Evolutionary conservation across 37 sponge, comb jelly and placozoan genomes (phyloP).

Genomic region (Diacarnus erythraeanus): DNA sequence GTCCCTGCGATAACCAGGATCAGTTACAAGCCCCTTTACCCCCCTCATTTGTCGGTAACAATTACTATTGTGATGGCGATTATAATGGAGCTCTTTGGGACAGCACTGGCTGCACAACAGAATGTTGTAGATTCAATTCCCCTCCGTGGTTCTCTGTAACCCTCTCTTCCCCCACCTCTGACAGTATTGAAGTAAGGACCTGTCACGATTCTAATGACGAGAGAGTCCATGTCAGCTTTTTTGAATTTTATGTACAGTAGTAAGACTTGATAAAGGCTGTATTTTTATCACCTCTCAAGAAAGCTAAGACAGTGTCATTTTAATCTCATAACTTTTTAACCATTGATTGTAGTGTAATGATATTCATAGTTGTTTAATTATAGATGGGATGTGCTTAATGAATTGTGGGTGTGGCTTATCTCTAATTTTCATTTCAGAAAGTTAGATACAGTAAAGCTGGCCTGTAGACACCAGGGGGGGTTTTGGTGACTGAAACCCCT

Average conservation of each 20-base stretch:
- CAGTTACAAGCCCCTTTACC: not conserved
- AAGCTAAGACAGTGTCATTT: no score
- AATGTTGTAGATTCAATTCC: conserved; percentile 3
- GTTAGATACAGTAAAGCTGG: no score
- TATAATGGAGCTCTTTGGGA: conserved; percentile 31
- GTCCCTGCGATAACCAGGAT: not conserved
- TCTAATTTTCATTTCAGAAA: no score
- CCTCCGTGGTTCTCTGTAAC: conserved; percentile 9
- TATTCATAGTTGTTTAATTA: no score
- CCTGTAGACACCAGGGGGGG: no score
- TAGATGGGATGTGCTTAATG: no score
- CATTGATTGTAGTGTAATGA: no score
- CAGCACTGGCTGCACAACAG: conserved; percentile 17
- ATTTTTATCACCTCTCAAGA: no score
- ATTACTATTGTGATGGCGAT: not conserved
- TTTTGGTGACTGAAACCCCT: no score
- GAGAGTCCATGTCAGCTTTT: not conserved
- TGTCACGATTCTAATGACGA: not conserved
- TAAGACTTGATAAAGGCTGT: no score
- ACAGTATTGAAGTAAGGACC: not conserved
- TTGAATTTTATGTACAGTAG: not conserved
- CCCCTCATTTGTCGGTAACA: not conserved
- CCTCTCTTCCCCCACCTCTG: not conserved
- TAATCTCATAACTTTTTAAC: no score
- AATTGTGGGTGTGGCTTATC: no score